Evolutionary conservation across 2,797 vertebrate genomes (phyloP), one percentile per base, ranked within the genome.

Genomic region (Intellagama lesueurii): DNA sequence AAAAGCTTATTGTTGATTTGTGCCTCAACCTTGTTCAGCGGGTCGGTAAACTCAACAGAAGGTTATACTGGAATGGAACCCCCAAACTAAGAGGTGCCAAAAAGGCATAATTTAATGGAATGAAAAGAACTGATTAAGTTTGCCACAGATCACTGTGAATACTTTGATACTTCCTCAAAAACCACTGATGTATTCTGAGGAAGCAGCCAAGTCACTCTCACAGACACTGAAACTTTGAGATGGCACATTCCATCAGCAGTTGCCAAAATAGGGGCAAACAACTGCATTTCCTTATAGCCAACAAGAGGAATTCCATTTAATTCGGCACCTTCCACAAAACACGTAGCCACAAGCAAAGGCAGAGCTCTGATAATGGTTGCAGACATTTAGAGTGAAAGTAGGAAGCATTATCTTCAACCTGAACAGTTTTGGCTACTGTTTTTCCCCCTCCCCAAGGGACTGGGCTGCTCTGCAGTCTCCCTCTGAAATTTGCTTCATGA

Each of bases 1-100:
- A 89, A 91, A 89, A 80, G 28, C 40, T 78, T 60, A 68, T 69
- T 80, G 75, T 68, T 86, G 75, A 56, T 68, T 75, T 80, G 83
- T 87, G 87, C 69, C 7, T 40, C 30, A 64, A 64, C 16, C 85
- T 40, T 19, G 2, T 60, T 32, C 17, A 44, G 30, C 26, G 8
- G 80, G 22, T 86, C 28, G 28, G 17, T 83, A 66, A 73, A 78
- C 44, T 68, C 80, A 40, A 73, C 22, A 87, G 64, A 73, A 47
- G 40, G 56, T 35, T 72, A 79, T 9, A 35, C n/a, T n/a, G 49
- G 44, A 60, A 82, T 86, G 69, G 52, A 83, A 79, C 73, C 16
- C 69, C 17, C 60, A 19, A 76, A 80, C 80, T 28, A 64, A 7
- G 30, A 83, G 24, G n/a, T 87, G 56, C 52, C 16, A 5, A 70